A percentile compares a stretch with the other conserved stretches of the same genome.
These are phyloP conservation scores for Chloroceryle aenea DNA, from an alignment of 2,113 vertebrate species.

Conservation along the genomic window DNA sequence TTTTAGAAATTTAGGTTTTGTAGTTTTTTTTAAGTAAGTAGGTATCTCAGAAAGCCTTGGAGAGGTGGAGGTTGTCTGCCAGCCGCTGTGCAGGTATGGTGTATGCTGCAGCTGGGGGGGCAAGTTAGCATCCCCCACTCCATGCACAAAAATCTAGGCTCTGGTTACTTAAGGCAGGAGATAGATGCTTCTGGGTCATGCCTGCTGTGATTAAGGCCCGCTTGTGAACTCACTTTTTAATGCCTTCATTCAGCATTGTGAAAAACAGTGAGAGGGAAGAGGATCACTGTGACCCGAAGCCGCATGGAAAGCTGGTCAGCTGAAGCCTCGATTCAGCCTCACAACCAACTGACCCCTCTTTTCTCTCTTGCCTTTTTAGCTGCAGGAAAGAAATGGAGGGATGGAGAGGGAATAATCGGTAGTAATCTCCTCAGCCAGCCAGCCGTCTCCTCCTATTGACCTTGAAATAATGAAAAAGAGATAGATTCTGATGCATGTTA, in stretches of 20 bases:
- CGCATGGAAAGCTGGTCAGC: background rate
- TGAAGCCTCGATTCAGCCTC: background rate
- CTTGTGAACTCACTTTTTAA: background rate
- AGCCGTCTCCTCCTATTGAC: slow-evolving; percentile 1
- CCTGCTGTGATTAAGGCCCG: background rate
- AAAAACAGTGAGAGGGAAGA: background rate
- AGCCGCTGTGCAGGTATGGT: accelerated
- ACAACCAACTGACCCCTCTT: background rate
- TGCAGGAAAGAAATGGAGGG: background rate
- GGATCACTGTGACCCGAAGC: background rate
- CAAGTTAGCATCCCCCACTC: background rate
- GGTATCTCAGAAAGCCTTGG: background rate
- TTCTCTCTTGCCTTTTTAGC: background rate
- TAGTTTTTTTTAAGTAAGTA: background rate
- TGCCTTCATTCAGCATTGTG: background rate
- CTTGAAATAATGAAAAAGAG: slow-evolving; percentile 17
- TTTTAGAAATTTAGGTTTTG: background rate
- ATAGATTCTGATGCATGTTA: background rate
- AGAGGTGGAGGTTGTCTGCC: background rate
- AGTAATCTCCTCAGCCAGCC: background rate
- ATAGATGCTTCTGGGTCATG: background rate
- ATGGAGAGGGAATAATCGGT: background rate
- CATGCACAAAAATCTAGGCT: accelerated
- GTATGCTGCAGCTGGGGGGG: accelerated
- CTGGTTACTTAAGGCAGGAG: background rate